These are phyloP conservation scores for Vidua chalybeata DNA, from an alignment of 2,113 vertebrate species.

Conservation along the genomic window DNA sequence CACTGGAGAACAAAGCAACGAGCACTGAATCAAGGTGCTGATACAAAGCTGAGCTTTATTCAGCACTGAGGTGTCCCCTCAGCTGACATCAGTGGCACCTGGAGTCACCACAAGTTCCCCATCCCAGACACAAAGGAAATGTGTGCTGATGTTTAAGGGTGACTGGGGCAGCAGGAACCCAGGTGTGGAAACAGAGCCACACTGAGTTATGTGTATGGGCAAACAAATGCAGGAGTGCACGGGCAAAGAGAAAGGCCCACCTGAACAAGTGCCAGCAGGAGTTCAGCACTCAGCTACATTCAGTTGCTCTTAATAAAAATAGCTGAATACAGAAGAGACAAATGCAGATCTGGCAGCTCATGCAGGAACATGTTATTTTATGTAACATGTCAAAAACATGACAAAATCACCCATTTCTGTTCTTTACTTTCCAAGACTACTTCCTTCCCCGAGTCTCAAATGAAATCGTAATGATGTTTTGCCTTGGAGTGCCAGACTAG, in stretches of 20 bases:
- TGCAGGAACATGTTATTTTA: not conserved
- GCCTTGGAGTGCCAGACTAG: not conserved
- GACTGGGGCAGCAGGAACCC: not conserved
- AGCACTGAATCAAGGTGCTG: not conserved
- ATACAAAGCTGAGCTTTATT: not conserved
- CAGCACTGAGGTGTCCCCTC: not conserved
- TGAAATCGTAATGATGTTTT: not conserved
- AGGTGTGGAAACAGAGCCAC: accelerated
- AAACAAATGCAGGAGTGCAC: not conserved
- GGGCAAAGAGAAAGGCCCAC: not conserved
- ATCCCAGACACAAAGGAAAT: not conserved
- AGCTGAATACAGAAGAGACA: not conserved
- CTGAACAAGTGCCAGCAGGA: not conserved
- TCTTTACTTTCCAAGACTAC: not conserved
- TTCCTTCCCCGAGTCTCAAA: not conserved
- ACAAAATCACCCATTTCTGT: not conserved
- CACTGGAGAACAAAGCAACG: not conserved
- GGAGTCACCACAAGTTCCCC: not conserved
- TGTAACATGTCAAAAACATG: not conserved
- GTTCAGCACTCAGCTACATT: not conserved
- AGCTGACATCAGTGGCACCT: not conserved
- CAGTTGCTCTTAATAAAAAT: not conserved
- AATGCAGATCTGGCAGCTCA: not conserved
- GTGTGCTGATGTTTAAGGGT: not conserved
- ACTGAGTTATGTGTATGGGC: accelerated